A percentile compares a stretch with the other conserved stretches of the same genome.
These are phyloP conservation scores for Ophioninae sp. DNA, from an alignment of 2,888 invertebrate genomes.

Conservation along the genomic window DNA sequence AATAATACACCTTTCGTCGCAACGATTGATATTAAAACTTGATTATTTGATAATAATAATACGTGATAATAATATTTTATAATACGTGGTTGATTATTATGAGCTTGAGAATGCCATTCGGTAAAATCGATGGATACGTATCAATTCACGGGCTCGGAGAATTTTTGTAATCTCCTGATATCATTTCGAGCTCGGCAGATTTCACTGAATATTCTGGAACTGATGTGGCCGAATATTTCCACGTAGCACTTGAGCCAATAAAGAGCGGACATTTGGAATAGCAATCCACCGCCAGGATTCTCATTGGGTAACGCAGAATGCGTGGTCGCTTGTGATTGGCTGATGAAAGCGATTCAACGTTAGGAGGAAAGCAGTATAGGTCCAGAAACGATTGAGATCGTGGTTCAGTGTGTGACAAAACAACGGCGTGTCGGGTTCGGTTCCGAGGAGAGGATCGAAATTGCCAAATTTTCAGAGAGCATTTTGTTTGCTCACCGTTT, in stretches of 20 bases:
- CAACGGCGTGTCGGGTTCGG: constrained; percentile 53
- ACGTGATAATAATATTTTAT: too few relatives aligned
- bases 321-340: constrained; percentile 76
- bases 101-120: neutral
- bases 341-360: constrained; percentile 35
- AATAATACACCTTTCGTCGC: neutral
- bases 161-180: neutral
- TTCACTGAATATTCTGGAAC: constrained; percentile 47
- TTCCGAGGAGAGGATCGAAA: neutral
- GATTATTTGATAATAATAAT: too few relatives aligned
- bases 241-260: constrained; percentile 66
- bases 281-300: constrained; percentile 64
- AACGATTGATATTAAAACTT: neutral
- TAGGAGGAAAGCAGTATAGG: constrained; percentile 1
- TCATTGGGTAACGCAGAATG: constrained; percentile 72
- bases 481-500: constrained; percentile 36
- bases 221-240: neutral
- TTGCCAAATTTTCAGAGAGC: constrained; percentile 32
- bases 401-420: constrained; percentile 71
- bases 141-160: neutral
- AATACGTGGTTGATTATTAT: neutral
- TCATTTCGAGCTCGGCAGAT: neutral
- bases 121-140: neutral
- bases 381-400: constrained; percentile 15
- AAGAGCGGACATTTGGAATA: constrained; percentile 72